A percentile compares a stretch with the other conserved stretches of the same genome.
phyloP scores from a whole-genome alignment of 2,888 invertebrate species.

The Apamea sordens region DNA sequence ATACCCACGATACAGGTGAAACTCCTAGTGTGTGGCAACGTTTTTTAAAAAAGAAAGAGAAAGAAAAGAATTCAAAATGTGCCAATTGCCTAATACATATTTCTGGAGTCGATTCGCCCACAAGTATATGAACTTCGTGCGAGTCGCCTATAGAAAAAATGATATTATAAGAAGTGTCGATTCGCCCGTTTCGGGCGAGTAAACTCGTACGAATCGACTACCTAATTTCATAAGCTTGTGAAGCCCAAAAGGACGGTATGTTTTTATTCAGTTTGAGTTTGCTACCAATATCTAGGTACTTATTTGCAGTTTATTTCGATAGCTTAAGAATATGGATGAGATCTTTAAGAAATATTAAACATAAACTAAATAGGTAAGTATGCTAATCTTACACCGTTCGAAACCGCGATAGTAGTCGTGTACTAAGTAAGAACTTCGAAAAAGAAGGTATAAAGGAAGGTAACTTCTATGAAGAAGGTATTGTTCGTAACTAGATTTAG shows the following conservation, averaged over 20 bases:
- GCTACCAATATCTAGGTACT: neutral
- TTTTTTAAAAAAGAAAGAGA: too few relatives aligned
- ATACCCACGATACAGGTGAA: too few relatives aligned
- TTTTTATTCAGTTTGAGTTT: conserved; percentile 2
- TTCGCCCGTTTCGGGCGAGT: neutral
- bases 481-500: conserved; percentile 35
- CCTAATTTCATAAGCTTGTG: neutral
- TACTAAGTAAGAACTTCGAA: conserved; percentile 29
- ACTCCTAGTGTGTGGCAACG: too few relatives aligned
- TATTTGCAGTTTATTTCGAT: neutral
- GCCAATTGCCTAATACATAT: neutral
- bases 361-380: conserved; percentile 7
- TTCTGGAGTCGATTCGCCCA: neutral
- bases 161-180: too few relatives aligned
- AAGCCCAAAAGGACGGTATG: neutral
- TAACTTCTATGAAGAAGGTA: too few relatives aligned
- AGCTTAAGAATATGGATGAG: neutral
- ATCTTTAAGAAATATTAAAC: conserved; percentile 20
- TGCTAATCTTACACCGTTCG: conserved; percentile 18
- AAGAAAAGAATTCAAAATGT: neutral
- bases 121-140: neutral
- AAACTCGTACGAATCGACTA: neutral
- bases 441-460: too few relatives aligned
- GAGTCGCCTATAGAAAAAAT: neutral
- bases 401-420: conserved; percentile 1